Conservation (phyloP, 2,797 vertebrate genomes). For the Lerista edwardsae region DNA sequence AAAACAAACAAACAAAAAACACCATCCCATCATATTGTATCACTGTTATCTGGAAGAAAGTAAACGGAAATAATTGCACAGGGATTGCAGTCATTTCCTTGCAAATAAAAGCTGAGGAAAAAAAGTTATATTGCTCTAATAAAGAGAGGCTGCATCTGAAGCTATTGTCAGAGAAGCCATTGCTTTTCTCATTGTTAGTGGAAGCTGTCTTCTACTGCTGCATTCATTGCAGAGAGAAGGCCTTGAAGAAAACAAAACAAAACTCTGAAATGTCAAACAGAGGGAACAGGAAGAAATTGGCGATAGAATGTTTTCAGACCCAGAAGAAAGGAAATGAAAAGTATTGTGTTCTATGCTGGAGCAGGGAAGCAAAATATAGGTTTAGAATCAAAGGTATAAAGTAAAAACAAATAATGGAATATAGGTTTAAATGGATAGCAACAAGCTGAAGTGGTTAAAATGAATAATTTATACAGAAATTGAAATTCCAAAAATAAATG, state of each 20-base stretch:
- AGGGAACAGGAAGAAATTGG: background rate
- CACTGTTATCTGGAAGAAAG: constrained; percentile 54
- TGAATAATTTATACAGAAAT: background rate
- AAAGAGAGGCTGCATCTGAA: background rate
- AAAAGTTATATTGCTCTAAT: background rate
- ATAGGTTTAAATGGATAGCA: background rate
- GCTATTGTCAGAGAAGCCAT: background rate
- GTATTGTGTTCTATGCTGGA: background rate
- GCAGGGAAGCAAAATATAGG: background rate
- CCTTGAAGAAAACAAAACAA: background rate
- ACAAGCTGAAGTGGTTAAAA: background rate
- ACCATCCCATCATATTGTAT: background rate
- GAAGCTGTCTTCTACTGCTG: background rate
- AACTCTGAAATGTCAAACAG: background rate
- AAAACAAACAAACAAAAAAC: constrained; percentile 44
- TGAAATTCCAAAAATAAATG: background rate
- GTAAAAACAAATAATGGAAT: background rate
- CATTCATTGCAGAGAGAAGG: background rate
- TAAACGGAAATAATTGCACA: constrained; percentile 36
- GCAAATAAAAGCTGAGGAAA: constrained; percentile 1
- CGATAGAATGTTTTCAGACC: background rate
- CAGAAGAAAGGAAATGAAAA: background rate
- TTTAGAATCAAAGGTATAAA: background rate
- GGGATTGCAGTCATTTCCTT: constrained; percentile 39
- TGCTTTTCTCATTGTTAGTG: background rate